Evolutionary conservation across 2,888 invertebrate species (phyloP).

Genomic region (Fissipunctia ypsillon): DNA sequence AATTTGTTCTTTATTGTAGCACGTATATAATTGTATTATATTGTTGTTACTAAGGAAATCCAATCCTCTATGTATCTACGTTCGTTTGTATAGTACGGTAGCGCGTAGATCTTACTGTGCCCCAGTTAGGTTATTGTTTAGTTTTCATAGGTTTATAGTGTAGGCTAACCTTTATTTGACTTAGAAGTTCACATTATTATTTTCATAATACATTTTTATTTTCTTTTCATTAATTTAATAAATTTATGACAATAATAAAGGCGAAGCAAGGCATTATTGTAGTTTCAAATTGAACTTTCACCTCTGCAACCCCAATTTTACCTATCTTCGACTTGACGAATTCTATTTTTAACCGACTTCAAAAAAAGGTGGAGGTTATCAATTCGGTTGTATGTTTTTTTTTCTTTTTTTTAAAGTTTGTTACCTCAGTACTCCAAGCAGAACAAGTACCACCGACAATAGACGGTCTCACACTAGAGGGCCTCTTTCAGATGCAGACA

Average conservation of each 20-base stretch:
- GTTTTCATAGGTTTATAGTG: background rate
- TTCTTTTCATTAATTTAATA: no score
- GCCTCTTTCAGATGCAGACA: no score
- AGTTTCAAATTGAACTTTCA: slow-evolving; percentile 32
- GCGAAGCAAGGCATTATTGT: background rate
- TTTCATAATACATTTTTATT: no score
- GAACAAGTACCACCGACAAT: no score
- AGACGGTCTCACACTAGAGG: no score
- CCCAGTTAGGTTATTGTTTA: background rate
- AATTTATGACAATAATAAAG: background rate
- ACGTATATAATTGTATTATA: slow-evolving; percentile 40
- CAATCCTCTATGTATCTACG: slow-evolving; percentile 1
- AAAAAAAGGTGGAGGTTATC: no score
- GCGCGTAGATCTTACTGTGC: background rate
- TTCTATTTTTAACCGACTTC: no score
- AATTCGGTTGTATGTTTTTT: no score
- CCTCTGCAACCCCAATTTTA: slow-evolving; percentile 34
- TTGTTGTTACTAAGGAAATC: slow-evolving; percentile 22
- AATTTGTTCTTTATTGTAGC: slow-evolving; percentile 45
- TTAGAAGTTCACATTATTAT: no score
- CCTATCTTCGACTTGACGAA: slow-evolving; percentile 42
- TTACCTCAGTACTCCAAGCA: no score
- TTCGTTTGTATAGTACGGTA: slow-evolving; percentile 3
- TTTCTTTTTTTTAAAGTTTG: no score
- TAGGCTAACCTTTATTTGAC: background rate